phyloP scores from a whole-genome alignment of 2,113 vertebrate species.

The Albula glossodonta region DNA sequence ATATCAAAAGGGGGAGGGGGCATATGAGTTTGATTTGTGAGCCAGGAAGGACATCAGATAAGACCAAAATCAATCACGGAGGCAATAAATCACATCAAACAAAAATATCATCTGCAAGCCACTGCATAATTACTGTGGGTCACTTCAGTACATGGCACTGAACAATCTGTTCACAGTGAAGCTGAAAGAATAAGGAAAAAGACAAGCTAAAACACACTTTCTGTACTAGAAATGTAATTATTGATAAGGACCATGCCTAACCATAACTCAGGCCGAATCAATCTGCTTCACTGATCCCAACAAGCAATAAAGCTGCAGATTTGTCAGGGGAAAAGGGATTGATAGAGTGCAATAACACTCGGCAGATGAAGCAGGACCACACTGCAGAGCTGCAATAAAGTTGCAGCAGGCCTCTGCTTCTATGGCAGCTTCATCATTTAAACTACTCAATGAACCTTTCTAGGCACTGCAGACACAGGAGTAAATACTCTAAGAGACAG shows the following conservation, averaged over 20 bases:
- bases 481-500: constrained; percentile 12
- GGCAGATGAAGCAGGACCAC: constrained; percentile 13
- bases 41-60: constrained; percentile 57
- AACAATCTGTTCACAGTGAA: not conserved
- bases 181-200: constrained; percentile 15
- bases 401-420: not conserved
- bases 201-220: not conserved
- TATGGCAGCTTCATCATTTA: constrained; percentile 6
- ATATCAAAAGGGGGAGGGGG: constrained; percentile 27
- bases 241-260: constrained; percentile 17
- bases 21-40: constrained; percentile 46
- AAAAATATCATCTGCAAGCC: constrained; percentile 46
- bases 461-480: not conserved
- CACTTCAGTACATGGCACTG: constrained; percentile 15
- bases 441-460: constrained; percentile 1
- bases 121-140: constrained; percentile 32
- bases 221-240: constrained; percentile 15
- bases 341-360: constrained; percentile 12
- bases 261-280: constrained; percentile 21
- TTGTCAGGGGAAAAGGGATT: constrained; percentile 15
- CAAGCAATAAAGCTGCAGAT: constrained; percentile 15
- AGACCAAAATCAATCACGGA: constrained; percentile 46
- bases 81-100: constrained; percentile 58
- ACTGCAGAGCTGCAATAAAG: constrained; percentile 5
- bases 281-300: constrained; percentile 15